Conservation (phyloP, 2,113 vertebrate genomes). For the Tachysurus fulvidraco region DNA sequence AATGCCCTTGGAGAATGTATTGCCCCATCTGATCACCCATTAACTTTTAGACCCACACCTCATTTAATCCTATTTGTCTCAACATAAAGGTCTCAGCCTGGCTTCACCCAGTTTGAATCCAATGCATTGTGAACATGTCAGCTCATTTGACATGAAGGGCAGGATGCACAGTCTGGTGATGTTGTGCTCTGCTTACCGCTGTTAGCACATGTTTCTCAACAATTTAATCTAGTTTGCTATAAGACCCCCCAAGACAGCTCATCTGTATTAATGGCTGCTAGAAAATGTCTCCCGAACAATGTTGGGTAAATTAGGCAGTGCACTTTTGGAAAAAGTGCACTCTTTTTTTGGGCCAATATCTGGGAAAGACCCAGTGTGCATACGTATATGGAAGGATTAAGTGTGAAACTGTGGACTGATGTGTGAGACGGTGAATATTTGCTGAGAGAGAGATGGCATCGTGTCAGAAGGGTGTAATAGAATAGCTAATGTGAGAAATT, state of each 20-base stretch:
- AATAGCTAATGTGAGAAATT: conserved; percentile 17
- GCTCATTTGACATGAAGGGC: conserved; percentile 25
- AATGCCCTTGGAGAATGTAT: conserved; percentile 27
- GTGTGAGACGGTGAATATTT: conserved; percentile 34
- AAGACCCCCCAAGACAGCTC: conserved; percentile 50
- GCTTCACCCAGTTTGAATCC: not conserved
- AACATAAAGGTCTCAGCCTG: conserved; percentile 22
- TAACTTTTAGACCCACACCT: conserved; percentile 14
- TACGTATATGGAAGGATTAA: conserved; percentile 35
- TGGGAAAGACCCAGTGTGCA: conserved; percentile 49
- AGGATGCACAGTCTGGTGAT: conserved; percentile 31
- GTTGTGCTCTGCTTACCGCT: conserved; percentile 29
- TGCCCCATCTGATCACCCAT: conserved; percentile 12
- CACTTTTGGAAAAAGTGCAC: conserved; percentile 51
- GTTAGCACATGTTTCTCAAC: conserved; percentile 21
- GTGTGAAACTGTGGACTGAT: conserved; percentile 45
- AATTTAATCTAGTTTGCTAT: conserved; percentile 49
- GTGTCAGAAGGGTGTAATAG: conserved; percentile 21
- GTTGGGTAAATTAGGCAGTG: conserved; percentile 38
- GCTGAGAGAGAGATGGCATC: conserved; percentile 45
- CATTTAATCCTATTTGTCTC: conserved; percentile 21
- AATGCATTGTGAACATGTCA: conserved; percentile 25
- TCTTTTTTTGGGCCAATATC: conserved; percentile 59
- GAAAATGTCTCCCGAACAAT: conserved; percentile 46
- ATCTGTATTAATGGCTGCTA: conserved; percentile 55